These are phyloP conservation scores for Andrena haemorrhoa DNA, from an alignment of 2,888 invertebrate genomes.

Conservation along the genomic window DNA sequence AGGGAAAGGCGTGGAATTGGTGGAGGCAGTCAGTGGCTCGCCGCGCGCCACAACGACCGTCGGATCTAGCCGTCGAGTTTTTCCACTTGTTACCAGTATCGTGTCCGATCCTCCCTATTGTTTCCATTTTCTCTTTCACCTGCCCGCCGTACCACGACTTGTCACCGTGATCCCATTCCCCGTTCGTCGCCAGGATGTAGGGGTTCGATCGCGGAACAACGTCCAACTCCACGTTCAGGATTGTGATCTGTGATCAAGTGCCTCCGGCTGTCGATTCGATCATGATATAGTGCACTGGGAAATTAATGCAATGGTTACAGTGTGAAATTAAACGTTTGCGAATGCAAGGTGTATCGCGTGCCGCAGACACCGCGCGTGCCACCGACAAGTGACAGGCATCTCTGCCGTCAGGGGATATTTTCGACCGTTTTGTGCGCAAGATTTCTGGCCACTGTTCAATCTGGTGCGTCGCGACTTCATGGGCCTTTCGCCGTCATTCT, in stretches of 20 bases:
- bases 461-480: neutral
- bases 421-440: neutral
- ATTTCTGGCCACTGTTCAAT: no score
- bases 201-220: neutral
- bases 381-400: conserved; percentile 13
- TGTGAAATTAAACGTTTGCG: conserved; percentile 19
- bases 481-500: neutral
- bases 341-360: neutral
- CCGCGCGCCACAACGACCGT: conserved; percentile 82
- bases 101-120: conserved; percentile 19
- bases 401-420: neutral
- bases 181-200: neutral
- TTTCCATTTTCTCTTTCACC: neutral
- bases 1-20: conserved; percentile 79
- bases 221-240: conserved; percentile 10
- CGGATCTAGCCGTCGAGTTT: conserved; percentile 65
- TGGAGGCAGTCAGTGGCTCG: conserved; percentile 83
- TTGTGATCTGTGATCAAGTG: conserved; percentile 49
- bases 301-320: conserved; percentile 32
- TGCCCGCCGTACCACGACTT: neutral
- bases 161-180: neutral
- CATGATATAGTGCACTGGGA: conserved; percentile 18
- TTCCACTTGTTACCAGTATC: conserved; percentile 66
- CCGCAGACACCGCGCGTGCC: neutral
- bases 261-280: neutral